Evolutionary conservation across 2,888 invertebrate genomes (phyloP).

Genomic region (Tethea ocularis): DNA sequence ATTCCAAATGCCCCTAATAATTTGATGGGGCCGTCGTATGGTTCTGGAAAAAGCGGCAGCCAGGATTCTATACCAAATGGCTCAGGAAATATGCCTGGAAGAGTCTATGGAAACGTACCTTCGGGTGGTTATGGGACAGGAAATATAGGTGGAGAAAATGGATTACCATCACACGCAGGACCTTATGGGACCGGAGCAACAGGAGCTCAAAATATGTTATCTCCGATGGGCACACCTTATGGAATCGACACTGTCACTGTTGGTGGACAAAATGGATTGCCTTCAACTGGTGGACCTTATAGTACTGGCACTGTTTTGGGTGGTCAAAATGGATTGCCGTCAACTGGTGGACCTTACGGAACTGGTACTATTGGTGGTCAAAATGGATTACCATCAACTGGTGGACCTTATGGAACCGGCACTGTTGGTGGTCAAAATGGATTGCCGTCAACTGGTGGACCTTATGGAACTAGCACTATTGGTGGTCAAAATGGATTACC

Average conservation of each 20-base stretch:
- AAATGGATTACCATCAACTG: constrained; percentile 11
- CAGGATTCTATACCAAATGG: too few species aligned
- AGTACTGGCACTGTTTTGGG: constrained; percentile 6
- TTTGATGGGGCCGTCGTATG: constrained; percentile 9
- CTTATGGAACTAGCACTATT: constrained; percentile 13
- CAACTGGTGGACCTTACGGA: constrained; percentile 9
- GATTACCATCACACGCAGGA: constrained; percentile 17
- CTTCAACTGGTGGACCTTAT: constrained; percentile 20
- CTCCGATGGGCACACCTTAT: constrained; percentile 20
- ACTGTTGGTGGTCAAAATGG: constrained; percentile 13
- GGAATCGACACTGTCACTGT: constrained; percentile 6
- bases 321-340: constrained; percentile 8
- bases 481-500: constrained; percentile 12
- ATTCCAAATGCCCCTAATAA: constrained; percentile 2
- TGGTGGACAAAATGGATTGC: constrained; percentile 8
- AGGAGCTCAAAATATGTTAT: constrained; percentile 15
- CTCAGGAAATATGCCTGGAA: neutral
- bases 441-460: constrained; percentile 14
- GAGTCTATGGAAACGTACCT: neutral
- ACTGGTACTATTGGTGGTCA: constrained; percentile 8
- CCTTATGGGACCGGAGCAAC: constrained; percentile 19
- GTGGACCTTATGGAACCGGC: constrained; percentile 18
- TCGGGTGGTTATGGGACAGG: constrained; percentile 15
- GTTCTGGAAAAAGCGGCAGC: neutral
- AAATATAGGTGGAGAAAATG: constrained; percentile 17